Percentiles rank a stretch among this genome's conserved stretches.
Evolutionary conservation across 1,140 invertebrate genomes (phyloP).

Genomic region (Zophobas atratus): DNA sequence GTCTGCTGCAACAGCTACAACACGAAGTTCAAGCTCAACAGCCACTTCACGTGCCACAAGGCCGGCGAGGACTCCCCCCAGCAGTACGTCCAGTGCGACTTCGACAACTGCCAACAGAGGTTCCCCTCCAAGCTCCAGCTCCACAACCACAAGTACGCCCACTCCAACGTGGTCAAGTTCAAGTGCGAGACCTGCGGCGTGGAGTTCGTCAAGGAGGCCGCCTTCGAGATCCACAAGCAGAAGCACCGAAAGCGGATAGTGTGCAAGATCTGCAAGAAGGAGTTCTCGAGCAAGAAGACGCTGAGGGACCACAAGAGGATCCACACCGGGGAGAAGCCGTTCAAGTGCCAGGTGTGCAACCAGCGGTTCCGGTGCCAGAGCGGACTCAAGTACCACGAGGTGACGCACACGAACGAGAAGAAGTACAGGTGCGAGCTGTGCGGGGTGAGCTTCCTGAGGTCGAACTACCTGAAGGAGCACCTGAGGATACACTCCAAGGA

Average conservation of each 20-base stretch:
- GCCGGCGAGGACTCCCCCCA: not conserved
- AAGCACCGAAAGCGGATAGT: conserved; percentile 60
- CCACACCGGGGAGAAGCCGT: conserved; percentile 54
- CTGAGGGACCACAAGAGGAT: conserved; percentile 58
- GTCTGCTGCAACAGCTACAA: conserved; percentile 19
- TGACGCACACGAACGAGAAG: not conserved
- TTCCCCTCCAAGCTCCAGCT: conserved; percentile 69
- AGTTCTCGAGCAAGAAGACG: conserved; percentile 54
- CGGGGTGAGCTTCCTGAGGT: conserved; percentile 72
- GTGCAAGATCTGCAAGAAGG: conserved; percentile 57
- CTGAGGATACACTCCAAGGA: conserved; percentile 1
- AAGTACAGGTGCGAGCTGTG: conserved; percentile 80
- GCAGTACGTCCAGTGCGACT: not conserved
- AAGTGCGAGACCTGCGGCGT: conserved; percentile 86
- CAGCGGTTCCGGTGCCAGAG: conserved; percentile 35
- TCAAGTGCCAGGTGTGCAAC: conserved; percentile 49
- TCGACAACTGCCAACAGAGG: not conserved
- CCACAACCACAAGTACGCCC: conserved; percentile 96
- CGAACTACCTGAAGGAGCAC: conserved; percentile 14
- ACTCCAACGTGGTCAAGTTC: conserved; percentile 86
- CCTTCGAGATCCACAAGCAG: conserved; percentile 58
- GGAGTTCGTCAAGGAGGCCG: conserved; percentile 54
- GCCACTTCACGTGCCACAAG: not conserved
- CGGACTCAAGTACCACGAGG: conserved; percentile 13
- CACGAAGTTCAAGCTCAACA: conserved; percentile 13